These are phyloP conservation scores for Acromyrmex heyeri DNA, from an alignment of 1,140 invertebrate genomes.

Conservation along the genomic window DNA sequence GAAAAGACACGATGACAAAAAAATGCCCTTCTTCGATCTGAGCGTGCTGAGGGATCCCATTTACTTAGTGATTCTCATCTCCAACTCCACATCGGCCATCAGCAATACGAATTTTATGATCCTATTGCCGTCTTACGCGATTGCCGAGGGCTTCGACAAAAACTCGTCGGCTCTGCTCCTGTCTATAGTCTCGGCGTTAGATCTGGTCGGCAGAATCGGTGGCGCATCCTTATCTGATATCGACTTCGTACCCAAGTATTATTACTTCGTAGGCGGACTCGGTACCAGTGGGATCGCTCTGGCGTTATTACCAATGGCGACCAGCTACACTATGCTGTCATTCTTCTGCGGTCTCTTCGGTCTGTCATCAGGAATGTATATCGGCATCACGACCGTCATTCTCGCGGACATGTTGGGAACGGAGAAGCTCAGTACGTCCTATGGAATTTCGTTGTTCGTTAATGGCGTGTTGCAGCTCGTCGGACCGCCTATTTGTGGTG, in stretches of 20 bases:
- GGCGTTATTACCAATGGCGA: conserved; percentile 89
- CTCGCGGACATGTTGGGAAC: conserved; percentile 93
- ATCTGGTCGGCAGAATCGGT: conserved; percentile 93
- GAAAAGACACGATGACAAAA: background rate
- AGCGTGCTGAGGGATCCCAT: conserved; percentile 91
- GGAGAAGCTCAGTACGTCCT: conserved; percentile 92
- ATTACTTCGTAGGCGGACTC: conserved; percentile 92
- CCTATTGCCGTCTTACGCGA: conserved; percentile 91
- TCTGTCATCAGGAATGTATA: conserved; percentile 92
- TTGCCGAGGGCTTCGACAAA: conserved; percentile 90
- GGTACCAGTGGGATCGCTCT: conserved; percentile 92
- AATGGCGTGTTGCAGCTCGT: conserved; percentile 92
- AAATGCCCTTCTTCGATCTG: conserved; percentile 90
- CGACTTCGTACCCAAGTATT: conserved; percentile 91
- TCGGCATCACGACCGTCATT: conserved; percentile 93
- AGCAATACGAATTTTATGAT: conserved; percentile 95
- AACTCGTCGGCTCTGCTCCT: conserved; percentile 90
- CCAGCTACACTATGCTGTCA: conserved; percentile 87
- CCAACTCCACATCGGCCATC: conserved; percentile 93
- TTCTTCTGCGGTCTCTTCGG: conserved; percentile 92
- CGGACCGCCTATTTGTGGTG: conserved; percentile 92
- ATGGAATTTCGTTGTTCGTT: conserved; percentile 93
- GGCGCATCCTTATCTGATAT: conserved; percentile 93
- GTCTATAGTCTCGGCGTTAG: conserved; percentile 92
- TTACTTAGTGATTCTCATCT: conserved; percentile 92